Base-by-base conservation (phyloP, 2,888 invertebrate genomes). In the Plebejus anna region DNA sequence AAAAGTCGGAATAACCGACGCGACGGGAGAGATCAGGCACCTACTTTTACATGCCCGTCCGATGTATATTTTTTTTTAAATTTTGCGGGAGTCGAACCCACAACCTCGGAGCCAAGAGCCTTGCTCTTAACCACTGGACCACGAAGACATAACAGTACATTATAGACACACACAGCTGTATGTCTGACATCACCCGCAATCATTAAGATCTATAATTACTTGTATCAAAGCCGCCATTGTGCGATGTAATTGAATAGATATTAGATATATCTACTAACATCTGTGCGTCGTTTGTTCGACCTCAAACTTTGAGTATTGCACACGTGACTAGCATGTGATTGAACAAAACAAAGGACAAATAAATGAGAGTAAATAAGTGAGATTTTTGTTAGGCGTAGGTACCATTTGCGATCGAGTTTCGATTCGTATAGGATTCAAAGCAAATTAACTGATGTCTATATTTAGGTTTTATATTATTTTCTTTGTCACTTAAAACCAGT, bases 211-310 rank as follows among this genome's bases (percentile, higher is more conserved):
- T 66, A 16, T 66, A 66, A 66, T 66, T 32, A 66, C 66, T 61
- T 61, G 66, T 66, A 66, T 61, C 32, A 66, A 66, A 66, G 66
- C 13, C 66, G 66, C 32, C 16, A 66, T 66, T 66, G 66, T 66
- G 66, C 16, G 4, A 1, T 36, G 13, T 66, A 36, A 66, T 66
- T 66, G 32, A 36, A 66, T 66, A 66, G 66, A 36, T 66, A 61
- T 11, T 66, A 66, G 66, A 36, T 66, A 61, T 11, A 28, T 61
- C 28, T 61, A 61, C 61, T 28, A 28, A 11, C n/a, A 61, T 61
- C 61, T 61, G 61, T 61, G 11, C 11, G 28, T 66, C 5, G 61
- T 61, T 28, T 61, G 61, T 9, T 61, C 22, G 66, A 66, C 66
- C 66, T 66, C 66, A 66, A 66, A 66, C 13, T 11, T 66, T 32